Base-by-base conservation (phyloP, 1,140 invertebrate genomes). In the Saccostrea echinata region DNA sequence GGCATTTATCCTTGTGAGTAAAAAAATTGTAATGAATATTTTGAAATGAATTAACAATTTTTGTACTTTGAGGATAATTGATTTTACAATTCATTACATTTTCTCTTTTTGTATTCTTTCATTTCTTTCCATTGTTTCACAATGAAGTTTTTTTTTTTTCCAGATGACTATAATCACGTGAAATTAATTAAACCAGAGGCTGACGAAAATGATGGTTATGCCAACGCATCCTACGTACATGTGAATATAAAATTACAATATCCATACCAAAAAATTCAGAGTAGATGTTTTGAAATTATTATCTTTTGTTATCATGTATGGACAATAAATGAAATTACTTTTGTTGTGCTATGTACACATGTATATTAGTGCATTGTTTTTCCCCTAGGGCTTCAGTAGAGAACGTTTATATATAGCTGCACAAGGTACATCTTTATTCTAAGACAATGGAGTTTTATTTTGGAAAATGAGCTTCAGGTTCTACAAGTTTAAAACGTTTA, bases 1-100 rank as follows among this genome's bases (percentile, higher is more conserved):
- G 68, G 68, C 33, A 76, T 76, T 18, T 76, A 76, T 33, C 68
- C 68, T 1, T 76, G 68, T 76, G 30, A 76, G 68, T 76, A 33
- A 8, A 8, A 2, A 43, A 43, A 9, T 43, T 9, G n/a, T 8
- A 43, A 43, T 43, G 6, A 43, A 43, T 43, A 43, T 43, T 43
- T 43, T 43, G 6, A 43, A 43, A 43, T 43, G 43, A 43, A 43
- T 43, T 6, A 43, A 43, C 9, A 43, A 43, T 57, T 57, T 57
- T 3, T 21, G 13, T 13, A 57, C 11, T 57, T 57, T 57, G 55
- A 12, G 6, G 6, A 43, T n/a, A 43, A 43, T 43, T 43, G 43
- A 43, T 43, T 43, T 2, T 9, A 43, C 13, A 57, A 18, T 57
- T 18, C 11, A 57, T 13, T 13, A 21, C 9, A 57, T 1, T 6